phyloP scores from a whole-genome alignment of 64 coral and sea anemone species.

The Hydrozoanthus tunicans region DNA sequence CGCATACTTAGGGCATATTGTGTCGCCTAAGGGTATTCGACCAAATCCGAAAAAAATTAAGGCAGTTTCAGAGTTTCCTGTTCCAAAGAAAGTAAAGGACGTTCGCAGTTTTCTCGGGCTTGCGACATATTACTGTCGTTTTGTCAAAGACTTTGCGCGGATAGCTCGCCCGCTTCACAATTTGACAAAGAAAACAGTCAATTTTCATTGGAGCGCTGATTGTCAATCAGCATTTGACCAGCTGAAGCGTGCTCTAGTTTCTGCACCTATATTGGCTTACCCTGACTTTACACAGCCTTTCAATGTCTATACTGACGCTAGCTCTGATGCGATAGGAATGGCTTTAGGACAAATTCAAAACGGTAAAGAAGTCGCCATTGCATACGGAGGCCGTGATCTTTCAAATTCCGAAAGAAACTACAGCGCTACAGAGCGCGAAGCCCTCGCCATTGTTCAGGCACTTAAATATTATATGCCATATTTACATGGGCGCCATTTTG shows the following conservation, averaged over 20 bases:
- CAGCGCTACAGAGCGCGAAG: conserved; percentile 41
- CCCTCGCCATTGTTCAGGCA: conserved; percentile 21
- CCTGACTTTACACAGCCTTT: conserved; percentile 5
- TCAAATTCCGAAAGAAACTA: not conserved
- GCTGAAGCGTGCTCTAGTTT: not conserved
- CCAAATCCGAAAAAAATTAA: not conserved
- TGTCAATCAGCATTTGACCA: conserved; percentile 43
- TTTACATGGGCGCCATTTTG: not conserved
- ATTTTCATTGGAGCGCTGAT: not conserved
- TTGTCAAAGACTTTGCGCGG: conserved; percentile 5
- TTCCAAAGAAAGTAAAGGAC: conserved; percentile 2
- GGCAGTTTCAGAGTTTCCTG: conserved; percentile 10
- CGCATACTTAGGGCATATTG: conserved; percentile 5
- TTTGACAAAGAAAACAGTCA: not conserved
- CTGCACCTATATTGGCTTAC: not conserved
- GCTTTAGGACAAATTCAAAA: not conserved
- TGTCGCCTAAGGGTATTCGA: not conserved
- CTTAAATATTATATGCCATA: not conserved
- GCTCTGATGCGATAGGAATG: not conserved
- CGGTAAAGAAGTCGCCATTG: not conserved
- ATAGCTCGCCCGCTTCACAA: conserved; percentile 4
- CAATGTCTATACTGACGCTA: not conserved
- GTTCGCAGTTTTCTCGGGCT: conserved; percentile 23
- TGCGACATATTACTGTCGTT: conserved; percentile 12
- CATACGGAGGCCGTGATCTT: not conserved